Evolutionary conservation across 2,797 vertebrate species (phyloP).

Genomic region (Cephalopachus bancanus): DNA sequence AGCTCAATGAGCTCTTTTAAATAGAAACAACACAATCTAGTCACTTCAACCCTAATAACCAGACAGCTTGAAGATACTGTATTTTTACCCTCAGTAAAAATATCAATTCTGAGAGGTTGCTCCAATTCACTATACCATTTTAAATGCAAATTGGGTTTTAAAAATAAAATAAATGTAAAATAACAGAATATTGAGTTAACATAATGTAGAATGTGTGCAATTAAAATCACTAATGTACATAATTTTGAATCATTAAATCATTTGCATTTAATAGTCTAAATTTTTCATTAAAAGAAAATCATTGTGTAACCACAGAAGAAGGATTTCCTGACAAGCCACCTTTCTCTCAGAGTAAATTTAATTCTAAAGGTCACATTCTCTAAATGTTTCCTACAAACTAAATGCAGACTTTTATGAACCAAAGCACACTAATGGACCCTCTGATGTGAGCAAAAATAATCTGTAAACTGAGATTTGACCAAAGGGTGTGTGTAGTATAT

Average conservation of each 20-base stretch:
- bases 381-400: conserved; percentile 83
- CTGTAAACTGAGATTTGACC: conserved; percentile 75
- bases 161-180: conserved; percentile 57
- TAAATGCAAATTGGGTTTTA: background rate
- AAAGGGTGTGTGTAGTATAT: conserved; percentile 79
- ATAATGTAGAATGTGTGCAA: background rate
- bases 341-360: conserved; percentile 80
- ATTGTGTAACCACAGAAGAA: conserved; percentile 74
- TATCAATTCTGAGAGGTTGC: background rate
- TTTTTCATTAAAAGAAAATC: conserved; percentile 76
- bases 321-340: conserved; percentile 80
- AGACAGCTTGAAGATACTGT: background rate
- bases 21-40: background rate
- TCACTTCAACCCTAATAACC: conserved; percentile 25
- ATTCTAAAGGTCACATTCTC: conserved; percentile 83
- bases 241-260: conserved; percentile 52
- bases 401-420: conserved; percentile 82
- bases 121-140: background rate
- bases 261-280: conserved; percentile 42
- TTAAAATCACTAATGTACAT: conserved; percentile 26
- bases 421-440: conserved; percentile 74
- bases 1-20: background rate
- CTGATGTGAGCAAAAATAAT: conserved; percentile 85
- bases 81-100: conserved; percentile 16
- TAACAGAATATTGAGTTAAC: background rate